Conservation (phyloP, 2,113 vertebrate species). For the Hucho hucho region DNA sequence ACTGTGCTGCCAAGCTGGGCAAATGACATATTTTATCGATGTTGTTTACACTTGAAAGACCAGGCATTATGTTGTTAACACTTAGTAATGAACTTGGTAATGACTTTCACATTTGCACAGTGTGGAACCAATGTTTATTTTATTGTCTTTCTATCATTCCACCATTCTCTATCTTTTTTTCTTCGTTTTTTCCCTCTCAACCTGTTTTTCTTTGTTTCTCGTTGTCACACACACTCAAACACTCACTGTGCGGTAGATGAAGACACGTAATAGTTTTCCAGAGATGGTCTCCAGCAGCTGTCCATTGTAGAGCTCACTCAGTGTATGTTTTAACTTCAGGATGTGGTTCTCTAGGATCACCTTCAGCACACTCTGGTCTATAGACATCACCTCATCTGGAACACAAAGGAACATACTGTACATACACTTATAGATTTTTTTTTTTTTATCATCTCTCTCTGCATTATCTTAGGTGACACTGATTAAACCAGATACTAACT, state of each 20-base stretch:
- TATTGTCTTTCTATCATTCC: not conserved
- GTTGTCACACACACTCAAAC: not conserved
- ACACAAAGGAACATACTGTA: not conserved
- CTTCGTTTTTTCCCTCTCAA: not conserved
- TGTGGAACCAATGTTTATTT: not conserved
- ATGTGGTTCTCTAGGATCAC: constrained; percentile 90
- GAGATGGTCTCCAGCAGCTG: constrained; percentile 88
- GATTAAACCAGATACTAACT: no score
- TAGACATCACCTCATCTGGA: constrained; percentile 80
- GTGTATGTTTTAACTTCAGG: constrained; percentile 86
- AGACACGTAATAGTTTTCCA: constrained; percentile 88
- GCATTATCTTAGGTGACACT: no score
- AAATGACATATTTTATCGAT: constrained; percentile 34
- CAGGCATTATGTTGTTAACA: constrained; percentile 26
- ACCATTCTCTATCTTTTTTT: not conserved
- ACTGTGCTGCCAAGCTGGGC: constrained; percentile 20
- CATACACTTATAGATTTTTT: not conserved
- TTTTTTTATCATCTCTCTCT: no score
- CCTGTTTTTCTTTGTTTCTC: not conserved
- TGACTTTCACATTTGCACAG: constrained; percentile 13
- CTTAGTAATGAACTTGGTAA: not conserved
- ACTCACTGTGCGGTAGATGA: constrained; percentile 96
- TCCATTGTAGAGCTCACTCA: constrained; percentile 91
- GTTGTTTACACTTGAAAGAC: constrained; percentile 32
- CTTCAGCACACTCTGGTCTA: constrained; percentile 82